These are phyloP conservation scores for Hecatera dysodea DNA, from an alignment of 2,888 invertebrate genomes.

Conservation along the genomic window DNA sequence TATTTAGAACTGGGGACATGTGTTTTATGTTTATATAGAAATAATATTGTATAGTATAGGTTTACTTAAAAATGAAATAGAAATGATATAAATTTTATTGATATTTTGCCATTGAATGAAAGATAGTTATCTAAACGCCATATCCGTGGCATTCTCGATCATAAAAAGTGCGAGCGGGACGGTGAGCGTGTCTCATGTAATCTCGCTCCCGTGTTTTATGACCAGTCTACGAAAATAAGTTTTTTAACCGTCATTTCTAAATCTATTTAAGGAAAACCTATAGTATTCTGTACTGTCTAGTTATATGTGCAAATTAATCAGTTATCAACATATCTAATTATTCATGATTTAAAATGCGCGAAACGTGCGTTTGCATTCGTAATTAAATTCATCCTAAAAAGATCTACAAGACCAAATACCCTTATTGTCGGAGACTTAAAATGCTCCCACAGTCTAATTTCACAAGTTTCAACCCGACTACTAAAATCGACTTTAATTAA, in stretches of 20 bases:
- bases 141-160: neutral
- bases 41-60: slow-evolving; percentile 24
- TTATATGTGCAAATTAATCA: slow-evolving; percentile 47
- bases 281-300: slow-evolving; percentile 21
- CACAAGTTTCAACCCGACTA: too few relatives aligned
- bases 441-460: too few relatives aligned
- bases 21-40: slow-evolving; percentile 48
- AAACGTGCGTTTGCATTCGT: neutral
- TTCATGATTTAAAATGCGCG: neutral
- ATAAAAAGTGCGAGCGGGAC: neutral
- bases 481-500: too few relatives aligned
- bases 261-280: slow-evolving; percentile 31
- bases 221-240: neutral
- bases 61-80: slow-evolving; percentile 11
- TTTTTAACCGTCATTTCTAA: neutral
- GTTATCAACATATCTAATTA: neutral
- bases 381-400: neutral
- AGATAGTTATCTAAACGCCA: neutral
- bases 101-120: neutral
- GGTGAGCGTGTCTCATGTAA: neutral
- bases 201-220: neutral
- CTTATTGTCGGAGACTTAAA: neutral
- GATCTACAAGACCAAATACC: neutral
- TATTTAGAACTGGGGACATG: slow-evolving; percentile 49
- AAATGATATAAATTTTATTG: neutral